A percentile compares a stretch with the other conserved stretches of the same genome.
These are phyloP conservation scores for Gryllus longicercus DNA, from an alignment of 2,888 invertebrate species.

Conservation along the genomic window DNA sequence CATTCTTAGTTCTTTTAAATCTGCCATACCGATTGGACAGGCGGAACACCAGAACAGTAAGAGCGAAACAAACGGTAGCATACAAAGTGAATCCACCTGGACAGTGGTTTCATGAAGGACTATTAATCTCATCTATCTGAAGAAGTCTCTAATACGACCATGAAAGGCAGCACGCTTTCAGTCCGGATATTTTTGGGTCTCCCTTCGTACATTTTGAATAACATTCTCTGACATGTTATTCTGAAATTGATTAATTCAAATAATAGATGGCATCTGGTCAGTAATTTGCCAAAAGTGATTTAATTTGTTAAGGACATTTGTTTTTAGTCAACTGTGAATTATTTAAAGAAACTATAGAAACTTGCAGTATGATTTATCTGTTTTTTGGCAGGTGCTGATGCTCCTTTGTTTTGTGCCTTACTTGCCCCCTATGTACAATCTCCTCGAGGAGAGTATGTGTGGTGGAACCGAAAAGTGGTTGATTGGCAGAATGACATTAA, in stretches of 20 bases:
- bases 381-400: slow-evolving; percentile 50
- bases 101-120: neutral
- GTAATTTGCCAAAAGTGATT: no score
- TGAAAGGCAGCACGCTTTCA: neutral
- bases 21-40: neutral
- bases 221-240: no score
- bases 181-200: neutral
- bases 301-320: no score
- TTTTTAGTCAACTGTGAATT: no score
- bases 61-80: neutral
- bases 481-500: slow-evolving; percentile 52
- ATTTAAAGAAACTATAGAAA: no score
- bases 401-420: slow-evolving; percentile 60
- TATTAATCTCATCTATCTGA: neutral
- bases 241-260: no score
- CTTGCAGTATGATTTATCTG: no score
- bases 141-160: neutral
- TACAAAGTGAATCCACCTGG: neutral
- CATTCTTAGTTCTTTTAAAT: neutral
- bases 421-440: slow-evolving; percentile 50
- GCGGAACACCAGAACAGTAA: neutral
- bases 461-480: slow-evolving; percentile 56
- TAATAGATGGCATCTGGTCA: no score
- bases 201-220: neutral
- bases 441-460: slow-evolving; percentile 62